phyloP scores from a whole-genome alignment of 2,888 invertebrate species.

The Chirona hameri region DNA sequence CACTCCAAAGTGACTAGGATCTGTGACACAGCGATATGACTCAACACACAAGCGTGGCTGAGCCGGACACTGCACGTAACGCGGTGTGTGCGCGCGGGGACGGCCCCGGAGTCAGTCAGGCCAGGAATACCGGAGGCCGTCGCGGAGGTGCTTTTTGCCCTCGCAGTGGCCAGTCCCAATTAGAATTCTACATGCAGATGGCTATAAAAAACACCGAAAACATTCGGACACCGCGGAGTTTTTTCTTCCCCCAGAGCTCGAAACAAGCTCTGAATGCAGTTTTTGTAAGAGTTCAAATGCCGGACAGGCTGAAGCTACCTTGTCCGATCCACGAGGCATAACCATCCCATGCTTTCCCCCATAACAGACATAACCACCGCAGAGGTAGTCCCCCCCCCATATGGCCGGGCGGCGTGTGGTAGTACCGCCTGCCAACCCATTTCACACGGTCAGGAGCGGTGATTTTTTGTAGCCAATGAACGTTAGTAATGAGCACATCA shows the following conservation, averaged over 20 bases:
- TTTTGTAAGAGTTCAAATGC: conserved; percentile 8
- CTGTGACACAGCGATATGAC: no score
- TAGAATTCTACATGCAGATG: conserved; percentile 7
- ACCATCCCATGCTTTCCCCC: background rate
- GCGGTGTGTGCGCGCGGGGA: no score
- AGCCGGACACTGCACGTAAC: no score
- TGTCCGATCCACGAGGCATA: background rate
- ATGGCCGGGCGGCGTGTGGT: no score
- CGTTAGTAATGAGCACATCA: no score
- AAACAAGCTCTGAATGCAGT: background rate
- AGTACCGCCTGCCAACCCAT: no score
- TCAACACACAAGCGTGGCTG: no score
- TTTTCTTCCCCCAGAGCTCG: background rate
- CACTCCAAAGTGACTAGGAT: no score
- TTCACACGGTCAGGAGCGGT: no score
- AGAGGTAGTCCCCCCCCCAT: no score
- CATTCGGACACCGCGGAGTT: conserved; percentile 12
- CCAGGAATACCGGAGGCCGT: background rate
- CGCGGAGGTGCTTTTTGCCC: background rate
- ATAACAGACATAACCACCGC: background rate
- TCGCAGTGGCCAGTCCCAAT: background rate
- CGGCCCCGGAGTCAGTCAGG: background rate
- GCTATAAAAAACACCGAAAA: conserved; percentile 2
- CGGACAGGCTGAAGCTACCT: background rate
- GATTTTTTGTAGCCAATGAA: no score